Conservation (phyloP, 2,113 vertebrate species). For the Mionectes macconnelli region DNA sequence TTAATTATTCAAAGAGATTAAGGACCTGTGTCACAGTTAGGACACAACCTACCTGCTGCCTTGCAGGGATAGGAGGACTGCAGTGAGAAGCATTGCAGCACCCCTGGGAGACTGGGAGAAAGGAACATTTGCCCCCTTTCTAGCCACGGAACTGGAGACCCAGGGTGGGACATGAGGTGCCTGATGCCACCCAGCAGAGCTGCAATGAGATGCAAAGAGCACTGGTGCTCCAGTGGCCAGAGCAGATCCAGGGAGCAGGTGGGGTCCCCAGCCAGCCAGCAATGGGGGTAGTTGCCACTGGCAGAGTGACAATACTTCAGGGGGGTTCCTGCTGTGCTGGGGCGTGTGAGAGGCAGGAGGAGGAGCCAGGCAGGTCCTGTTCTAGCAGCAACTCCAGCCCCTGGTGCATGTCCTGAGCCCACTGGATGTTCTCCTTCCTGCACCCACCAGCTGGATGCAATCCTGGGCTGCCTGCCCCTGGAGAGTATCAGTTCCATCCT, state of each 20-base stretch:
- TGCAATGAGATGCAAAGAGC: background rate
- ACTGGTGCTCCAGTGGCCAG: background rate
- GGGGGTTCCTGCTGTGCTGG: background rate
- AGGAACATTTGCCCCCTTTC: background rate
- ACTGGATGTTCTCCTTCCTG: background rate
- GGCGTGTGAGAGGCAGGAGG: background rate
- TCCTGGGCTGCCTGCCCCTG: background rate
- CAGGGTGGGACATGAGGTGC: accelerated
- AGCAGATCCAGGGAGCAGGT: background rate
- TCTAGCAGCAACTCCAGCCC: background rate
- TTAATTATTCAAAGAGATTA: background rate
- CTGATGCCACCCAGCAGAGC: background rate
- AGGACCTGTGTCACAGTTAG: accelerated
- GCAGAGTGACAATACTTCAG: background rate
- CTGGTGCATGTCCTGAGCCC: background rate
- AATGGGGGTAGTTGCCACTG: background rate
- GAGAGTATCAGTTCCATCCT: background rate
- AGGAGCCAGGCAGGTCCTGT: background rate
- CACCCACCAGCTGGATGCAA: background rate
- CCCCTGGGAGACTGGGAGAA: background rate
- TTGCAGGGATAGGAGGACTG: background rate
- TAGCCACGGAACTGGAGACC: background rate
- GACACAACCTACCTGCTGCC: background rate
- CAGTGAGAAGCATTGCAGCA: background rate
- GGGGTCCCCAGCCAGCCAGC: background rate